Conservation (phyloP, 2,113 vertebrate species). For the Corythaixoides concolor region DNA sequence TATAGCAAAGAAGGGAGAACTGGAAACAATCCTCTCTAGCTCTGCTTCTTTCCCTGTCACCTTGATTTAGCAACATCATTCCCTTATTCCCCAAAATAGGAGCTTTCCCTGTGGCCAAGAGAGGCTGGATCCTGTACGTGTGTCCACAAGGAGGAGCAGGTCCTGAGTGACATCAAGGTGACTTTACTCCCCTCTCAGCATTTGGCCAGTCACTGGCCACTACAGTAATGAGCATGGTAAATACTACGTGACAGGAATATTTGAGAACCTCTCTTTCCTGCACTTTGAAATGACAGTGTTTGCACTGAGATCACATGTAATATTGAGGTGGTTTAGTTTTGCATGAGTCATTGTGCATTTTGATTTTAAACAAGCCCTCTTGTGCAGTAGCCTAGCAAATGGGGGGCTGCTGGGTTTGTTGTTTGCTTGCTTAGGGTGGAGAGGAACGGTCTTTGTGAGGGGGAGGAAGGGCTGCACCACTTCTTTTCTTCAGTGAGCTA, state of each 20-base stretch:
- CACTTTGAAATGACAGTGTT: constrained; percentile 3
- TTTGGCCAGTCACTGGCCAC: background rate
- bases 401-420: background rate
- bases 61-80: background rate
- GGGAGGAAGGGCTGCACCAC: background rate
- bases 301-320: background rate
- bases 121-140: background rate
- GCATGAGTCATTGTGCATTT: constrained; percentile 25
- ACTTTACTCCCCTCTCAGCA: background rate
- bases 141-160: background rate
- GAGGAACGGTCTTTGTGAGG: background rate
- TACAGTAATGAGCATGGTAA: background rate
- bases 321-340: background rate
- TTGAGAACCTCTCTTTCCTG: background rate
- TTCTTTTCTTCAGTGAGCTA: background rate
- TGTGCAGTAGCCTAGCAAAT: background rate
- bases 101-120: background rate
- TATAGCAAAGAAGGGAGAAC: background rate
- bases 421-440: background rate
- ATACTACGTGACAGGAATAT: background rate
- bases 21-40: background rate
- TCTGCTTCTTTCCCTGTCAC: background rate
- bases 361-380: background rate
- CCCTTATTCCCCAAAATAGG: background rate
- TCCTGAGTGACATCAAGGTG: background rate